These are phyloP conservation scores for Tubulanus polymorphus DNA, from an alignment of 2,888 invertebrate species.

Conservation along the genomic window DNA sequence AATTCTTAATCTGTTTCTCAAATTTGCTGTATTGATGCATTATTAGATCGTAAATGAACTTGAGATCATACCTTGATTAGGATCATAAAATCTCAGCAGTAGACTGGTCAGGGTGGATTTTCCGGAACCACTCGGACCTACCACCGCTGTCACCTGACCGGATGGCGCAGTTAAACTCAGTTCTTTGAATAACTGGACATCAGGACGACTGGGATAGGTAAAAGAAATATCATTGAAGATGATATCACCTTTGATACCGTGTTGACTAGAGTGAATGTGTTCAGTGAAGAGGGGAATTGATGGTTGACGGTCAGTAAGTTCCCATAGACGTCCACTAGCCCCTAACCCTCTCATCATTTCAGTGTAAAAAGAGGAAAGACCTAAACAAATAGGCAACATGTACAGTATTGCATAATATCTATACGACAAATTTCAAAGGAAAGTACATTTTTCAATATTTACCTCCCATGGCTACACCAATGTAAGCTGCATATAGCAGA, in stretches of 20 bases:
- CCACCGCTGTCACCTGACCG: slow-evolving; percentile 70
- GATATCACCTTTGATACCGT: slow-evolving; percentile 67
- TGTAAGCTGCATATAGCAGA: slow-evolving; percentile 88
- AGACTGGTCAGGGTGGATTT: slow-evolving; percentile 88
- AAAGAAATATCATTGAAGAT: slow-evolving; percentile 71
- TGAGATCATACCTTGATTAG: slow-evolving; percentile 59
- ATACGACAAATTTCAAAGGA: neutral
- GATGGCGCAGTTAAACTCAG: slow-evolving; percentile 66
- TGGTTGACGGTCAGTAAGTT: slow-evolving; percentile 78
- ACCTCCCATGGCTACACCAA: slow-evolving; percentile 84
- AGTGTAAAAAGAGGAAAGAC: slow-evolving; percentile 84
- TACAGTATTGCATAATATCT: neutral
- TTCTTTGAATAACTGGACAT: slow-evolving; percentile 62
- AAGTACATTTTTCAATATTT: slow-evolving; percentile 11
- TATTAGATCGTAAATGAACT: no score
- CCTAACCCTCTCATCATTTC: slow-evolving; percentile 91
- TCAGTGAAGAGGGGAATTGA: no score
- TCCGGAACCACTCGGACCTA: slow-evolving; percentile 90
- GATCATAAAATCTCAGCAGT: slow-evolving; percentile 79
- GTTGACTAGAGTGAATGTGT: no score
- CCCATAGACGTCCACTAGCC: slow-evolving; percentile 83
- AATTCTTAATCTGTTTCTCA: slow-evolving; percentile 2
- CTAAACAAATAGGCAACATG: slow-evolving; percentile 33
- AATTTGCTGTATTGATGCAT: no score
- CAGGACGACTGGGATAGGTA: slow-evolving; percentile 66